Evolutionary conservation across 2,888 invertebrate species (phyloP).

Genomic region (Monopis laevigella): DNA sequence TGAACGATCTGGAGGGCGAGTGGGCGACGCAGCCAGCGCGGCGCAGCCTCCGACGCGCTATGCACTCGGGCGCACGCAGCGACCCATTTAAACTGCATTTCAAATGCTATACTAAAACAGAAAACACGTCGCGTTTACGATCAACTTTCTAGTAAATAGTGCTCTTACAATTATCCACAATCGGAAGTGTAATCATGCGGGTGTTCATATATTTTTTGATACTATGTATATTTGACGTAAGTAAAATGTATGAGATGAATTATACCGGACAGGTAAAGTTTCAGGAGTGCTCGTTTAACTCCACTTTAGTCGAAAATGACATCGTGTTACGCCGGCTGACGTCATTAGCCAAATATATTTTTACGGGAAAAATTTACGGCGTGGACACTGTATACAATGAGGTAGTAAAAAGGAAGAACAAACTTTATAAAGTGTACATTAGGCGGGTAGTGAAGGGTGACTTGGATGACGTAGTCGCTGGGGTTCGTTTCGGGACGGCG

Average conservation of each 20-base stretch:
- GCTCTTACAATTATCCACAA: too few relatives aligned
- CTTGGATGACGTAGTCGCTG: conserved; percentile 42
- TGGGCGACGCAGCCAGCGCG: conserved; percentile 41
- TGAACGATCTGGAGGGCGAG: conserved; percentile 54
- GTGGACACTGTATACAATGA: conserved; percentile 31
- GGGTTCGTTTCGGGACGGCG: conserved; percentile 35
- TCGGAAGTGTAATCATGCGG: conserved; percentile 1
- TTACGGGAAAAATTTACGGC: conserved; percentile 47
- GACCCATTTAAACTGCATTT: conserved; percentile 12
- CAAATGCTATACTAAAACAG: conserved; percentile 3
- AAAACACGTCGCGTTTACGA: conserved; percentile 6
- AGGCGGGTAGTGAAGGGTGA: conserved; percentile 52
- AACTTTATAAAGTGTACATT: conserved; percentile 48
- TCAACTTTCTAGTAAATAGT: neutral
- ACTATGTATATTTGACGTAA: neutral
- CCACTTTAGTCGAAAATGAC: conserved; percentile 27
- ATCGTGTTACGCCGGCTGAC: conserved; percentile 29
- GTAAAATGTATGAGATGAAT: conserved; percentile 3
- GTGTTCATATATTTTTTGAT: neutral
- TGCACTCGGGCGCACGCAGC: conserved; percentile 53
- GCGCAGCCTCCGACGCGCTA: conserved; percentile 46
- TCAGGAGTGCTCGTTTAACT: conserved; percentile 2
- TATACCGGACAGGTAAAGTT: neutral
- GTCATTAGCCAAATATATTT: conserved; percentile 44
- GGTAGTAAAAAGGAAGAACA: conserved; percentile 18